Conservation (phyloP, 2,113 vertebrate genomes). For the Ammodytes dubius region DNA sequence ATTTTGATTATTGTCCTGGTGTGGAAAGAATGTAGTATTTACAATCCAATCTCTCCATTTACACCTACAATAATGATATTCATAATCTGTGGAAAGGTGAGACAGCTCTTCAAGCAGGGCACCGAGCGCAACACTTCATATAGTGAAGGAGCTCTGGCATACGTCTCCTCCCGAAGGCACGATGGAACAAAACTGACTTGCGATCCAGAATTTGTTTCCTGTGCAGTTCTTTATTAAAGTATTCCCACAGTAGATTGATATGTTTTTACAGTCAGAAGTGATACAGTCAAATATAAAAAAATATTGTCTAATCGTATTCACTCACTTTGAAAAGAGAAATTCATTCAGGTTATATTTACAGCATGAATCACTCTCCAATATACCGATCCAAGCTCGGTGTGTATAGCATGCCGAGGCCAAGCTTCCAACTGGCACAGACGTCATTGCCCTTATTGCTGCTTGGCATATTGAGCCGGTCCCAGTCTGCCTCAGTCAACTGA, state of each 20-base stretch:
- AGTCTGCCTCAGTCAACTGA: not conserved
- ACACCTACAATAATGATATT: not conserved
- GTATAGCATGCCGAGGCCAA: not conserved
- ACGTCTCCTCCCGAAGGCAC: not conserved
- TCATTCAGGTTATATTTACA: not conserved
- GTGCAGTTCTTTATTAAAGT: constrained; percentile 9
- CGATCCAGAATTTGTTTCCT: not conserved
- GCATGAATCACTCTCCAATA: not conserved
- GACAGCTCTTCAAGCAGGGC: not conserved
- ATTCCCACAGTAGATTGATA: not conserved
- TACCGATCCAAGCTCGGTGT: not conserved
- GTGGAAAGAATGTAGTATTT: not conserved
- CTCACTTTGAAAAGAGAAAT: not conserved
- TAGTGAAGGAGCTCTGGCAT: not conserved
- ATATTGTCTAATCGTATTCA: not conserved
- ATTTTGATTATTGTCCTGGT: not conserved
- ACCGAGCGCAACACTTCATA: not conserved
- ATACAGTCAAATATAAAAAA: not conserved
- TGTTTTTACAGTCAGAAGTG: not conserved
- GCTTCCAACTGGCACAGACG: constrained; percentile 13
- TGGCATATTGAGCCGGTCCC: constrained; percentile 37
- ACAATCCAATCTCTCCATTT: not conserved
- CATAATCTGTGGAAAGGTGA: not conserved
- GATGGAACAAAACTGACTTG: not conserved
- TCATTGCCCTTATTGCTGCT: constrained; percentile 19